phyloP scores from a whole-genome alignment of 23 tunicate species.

The Styela clava region DNA sequence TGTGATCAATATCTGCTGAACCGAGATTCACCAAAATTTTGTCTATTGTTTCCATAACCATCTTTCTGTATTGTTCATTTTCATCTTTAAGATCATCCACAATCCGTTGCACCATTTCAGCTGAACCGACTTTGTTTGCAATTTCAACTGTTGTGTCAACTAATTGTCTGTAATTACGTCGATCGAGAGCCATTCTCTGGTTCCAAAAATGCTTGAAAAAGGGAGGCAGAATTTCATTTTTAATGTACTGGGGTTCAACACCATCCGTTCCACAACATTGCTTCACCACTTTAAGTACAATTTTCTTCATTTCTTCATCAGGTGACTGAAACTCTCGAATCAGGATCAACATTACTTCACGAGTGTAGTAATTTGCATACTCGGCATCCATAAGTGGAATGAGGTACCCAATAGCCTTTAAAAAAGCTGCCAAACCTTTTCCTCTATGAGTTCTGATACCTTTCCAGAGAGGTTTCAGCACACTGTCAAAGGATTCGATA shows the following conservation, averaged over 20 bases:
- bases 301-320: conserved; percentile 99
- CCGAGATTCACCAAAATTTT: conserved; percentile 96
- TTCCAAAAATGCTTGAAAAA: conserved; percentile 99
- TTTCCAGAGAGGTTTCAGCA: conserved; percentile 97
- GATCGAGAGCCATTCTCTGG: conserved; percentile 98
- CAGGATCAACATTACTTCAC: conserved; percentile 99
- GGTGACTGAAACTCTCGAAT: conserved; percentile 99
- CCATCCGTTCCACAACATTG: conserved; percentile 99
- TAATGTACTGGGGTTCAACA: conserved; percentile 97
- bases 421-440: conserved; percentile 94
- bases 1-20: conserved; percentile 89
- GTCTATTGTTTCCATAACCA: conserved; percentile 99
- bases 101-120: conserved; percentile 74
- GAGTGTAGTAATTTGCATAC: conserved; percentile 98
- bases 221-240: conserved; percentile 88
- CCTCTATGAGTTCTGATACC: conserved; percentile 99
- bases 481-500: conserved; percentile 96
- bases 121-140: conserved; percentile 98
- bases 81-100: conserved; percentile 99
- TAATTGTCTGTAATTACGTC: conserved; percentile 93
- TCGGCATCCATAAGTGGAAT: conserved; percentile 99
- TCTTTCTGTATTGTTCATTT: conserved; percentile 98
- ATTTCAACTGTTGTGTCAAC: conserved; percentile 99
- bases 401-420: conserved; percentile 97
- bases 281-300: conserved; percentile 99